These are phyloP conservation scores for Aphidius ervi DNA, from an alignment of 1,140 invertebrate species.

Conservation along the genomic window DNA sequence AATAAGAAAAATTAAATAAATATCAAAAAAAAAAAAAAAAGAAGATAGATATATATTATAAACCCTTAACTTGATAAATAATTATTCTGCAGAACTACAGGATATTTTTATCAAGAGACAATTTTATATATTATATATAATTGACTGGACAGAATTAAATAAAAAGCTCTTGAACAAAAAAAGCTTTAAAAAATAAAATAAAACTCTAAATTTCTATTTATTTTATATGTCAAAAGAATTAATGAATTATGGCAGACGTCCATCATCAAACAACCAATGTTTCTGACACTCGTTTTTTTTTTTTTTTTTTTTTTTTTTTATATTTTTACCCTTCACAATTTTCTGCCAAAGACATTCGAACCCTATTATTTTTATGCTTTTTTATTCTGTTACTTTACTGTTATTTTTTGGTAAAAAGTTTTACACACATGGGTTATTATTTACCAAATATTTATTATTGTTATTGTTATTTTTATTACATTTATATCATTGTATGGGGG, in stretches of 20 bases:
- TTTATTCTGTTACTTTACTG: neutral
- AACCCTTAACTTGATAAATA: neutral
- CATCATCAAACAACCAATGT: slow-evolving; percentile 31
- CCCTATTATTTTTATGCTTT: neutral
- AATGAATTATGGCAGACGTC: slow-evolving; percentile 40
- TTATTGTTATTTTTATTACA: no score
- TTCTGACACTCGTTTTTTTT: slow-evolving; percentile 28
- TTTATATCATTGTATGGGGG: no score
- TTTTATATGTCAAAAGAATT: neutral
- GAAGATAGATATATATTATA: neutral
- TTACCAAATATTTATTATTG: neutral
- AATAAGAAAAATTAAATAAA: neutral
- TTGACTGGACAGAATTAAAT: neutral
- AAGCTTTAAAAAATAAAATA: neutral
- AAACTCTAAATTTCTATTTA: no score
- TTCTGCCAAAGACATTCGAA: slow-evolving; percentile 1
- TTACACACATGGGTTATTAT: no score
- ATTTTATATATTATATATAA: no score
- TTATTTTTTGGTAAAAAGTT: neutral
- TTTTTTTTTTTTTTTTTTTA: neutral
- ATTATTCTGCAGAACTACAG: slow-evolving; percentile 5
- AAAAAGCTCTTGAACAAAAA: neutral
- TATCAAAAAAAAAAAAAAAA: no score
- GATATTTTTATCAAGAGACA: no score
- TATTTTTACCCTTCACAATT: no score